A percentile compares a stretch with the other conserved stretches of the same genome.
phyloP scores from a whole-genome alignment of 2,888 invertebrate genomes.

The Hirtodrosophila confusa region DNA sequence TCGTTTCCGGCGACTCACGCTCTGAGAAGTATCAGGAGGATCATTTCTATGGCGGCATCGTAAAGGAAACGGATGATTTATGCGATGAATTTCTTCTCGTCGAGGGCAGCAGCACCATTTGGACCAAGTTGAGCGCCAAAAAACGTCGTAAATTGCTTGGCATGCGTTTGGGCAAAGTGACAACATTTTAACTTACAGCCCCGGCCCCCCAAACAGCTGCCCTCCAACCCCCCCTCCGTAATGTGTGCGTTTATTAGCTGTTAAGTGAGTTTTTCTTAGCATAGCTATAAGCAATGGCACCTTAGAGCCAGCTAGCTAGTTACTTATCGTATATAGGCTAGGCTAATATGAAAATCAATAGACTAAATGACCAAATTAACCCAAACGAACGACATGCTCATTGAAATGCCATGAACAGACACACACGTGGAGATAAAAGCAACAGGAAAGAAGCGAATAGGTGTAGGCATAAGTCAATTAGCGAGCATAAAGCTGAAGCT shows the following conservation, averaged over 20 bases:
- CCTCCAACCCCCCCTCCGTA: conserved; percentile 28
- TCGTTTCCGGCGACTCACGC: conserved; percentile 88
- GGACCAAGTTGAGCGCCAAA: conserved; percentile 88
- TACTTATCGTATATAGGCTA: conserved; percentile 46
- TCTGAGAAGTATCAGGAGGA: conserved; percentile 85
- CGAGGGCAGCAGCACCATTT: conserved; percentile 88
- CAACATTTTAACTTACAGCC: conserved; percentile 86
- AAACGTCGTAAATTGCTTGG: conserved; percentile 89
- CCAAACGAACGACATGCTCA: conserved; percentile 72
- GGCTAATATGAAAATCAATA: conserved; percentile 67
- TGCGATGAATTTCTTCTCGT: conserved; percentile 87
- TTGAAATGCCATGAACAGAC: conserved; percentile 67
- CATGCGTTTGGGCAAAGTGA: conserved; percentile 89
- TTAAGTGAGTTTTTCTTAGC: conserved; percentile 59
- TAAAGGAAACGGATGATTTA: conserved; percentile 83
- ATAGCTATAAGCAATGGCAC: conserved; percentile 29
- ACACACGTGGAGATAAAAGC: conserved; percentile 26
- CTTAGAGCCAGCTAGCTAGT: conserved; percentile 35
- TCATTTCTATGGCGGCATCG: conserved; percentile 79
- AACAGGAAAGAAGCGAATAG: conserved; percentile 36
- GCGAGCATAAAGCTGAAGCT: conserved; percentile 65
- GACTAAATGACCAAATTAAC: conserved; percentile 74
- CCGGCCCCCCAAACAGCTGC: neutral
- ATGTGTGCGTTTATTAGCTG: conserved; percentile 79
- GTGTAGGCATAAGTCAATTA: conserved; percentile 71